Evolutionary conservation across 2,113 vertebrate species (phyloP).

Genomic region (Corydoras maculifer): DNA sequence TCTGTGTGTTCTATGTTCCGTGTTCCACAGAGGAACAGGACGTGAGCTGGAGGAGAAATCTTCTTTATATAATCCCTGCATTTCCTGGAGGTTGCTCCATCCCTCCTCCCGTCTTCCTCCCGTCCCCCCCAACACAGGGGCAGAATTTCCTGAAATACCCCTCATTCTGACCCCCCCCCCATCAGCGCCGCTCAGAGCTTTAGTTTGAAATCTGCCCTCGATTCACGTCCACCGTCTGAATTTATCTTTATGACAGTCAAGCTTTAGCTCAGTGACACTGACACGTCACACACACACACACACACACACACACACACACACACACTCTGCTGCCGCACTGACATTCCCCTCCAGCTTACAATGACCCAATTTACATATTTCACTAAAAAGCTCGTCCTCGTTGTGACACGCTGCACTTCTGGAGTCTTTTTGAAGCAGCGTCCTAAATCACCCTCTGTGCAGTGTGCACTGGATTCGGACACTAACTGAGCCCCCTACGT

Average conservation of each 20-base stretch:
- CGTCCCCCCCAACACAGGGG: not conserved
- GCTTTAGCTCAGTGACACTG: not conserved
- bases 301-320: slow-evolving; percentile 1
- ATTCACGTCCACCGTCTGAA: too few species aligned
- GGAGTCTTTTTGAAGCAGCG: too few species aligned
- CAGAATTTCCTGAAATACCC: too few species aligned
- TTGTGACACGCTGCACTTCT: not conserved
- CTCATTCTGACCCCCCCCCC: too few species aligned
- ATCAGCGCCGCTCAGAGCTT: too few species aligned
- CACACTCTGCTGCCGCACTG: not conserved
- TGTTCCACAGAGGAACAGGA: not conserved
- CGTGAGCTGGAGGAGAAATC: not conserved
- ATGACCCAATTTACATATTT: slow-evolving; percentile 1
- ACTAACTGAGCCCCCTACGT: too few species aligned
- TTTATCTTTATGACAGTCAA: not conserved
- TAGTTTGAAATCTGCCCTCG: too few species aligned
- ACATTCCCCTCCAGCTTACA: slow-evolving; percentile 4
- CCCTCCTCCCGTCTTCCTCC: not conserved
- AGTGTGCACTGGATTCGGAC: too few species aligned
- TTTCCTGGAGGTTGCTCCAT: not conserved
- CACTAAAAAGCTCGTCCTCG: not conserved
- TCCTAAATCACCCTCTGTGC: too few species aligned
- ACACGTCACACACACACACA: slow-evolving; percentile 9
- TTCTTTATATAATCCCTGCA: slow-evolving; percentile 9
- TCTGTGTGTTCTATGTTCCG: too few species aligned